Conservation (phyloP, 2,113 vertebrate genomes). For the Solea solea region DNA sequence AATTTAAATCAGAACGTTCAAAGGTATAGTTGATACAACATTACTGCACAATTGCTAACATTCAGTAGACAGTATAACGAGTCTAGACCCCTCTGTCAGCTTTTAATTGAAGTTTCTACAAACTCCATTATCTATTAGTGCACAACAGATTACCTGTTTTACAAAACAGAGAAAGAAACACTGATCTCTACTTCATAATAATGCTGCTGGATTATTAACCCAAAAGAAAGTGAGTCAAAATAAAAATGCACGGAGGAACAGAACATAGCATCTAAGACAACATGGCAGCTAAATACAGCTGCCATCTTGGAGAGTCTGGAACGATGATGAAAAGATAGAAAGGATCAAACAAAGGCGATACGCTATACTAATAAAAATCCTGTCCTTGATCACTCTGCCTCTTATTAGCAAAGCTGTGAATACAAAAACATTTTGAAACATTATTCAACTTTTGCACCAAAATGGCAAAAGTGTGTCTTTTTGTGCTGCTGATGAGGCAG, state of each 20-base stretch:
- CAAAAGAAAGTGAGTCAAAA: slow-evolving; percentile 76
- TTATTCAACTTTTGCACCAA: slow-evolving; percentile 88
- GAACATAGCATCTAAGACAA: slow-evolving; percentile 83
- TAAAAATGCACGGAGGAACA: slow-evolving; percentile 81
- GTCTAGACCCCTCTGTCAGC: slow-evolving; percentile 82
- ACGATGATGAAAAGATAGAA: slow-evolving; percentile 46
- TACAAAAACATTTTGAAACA: slow-evolving; percentile 81
- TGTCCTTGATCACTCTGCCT: slow-evolving; percentile 84
- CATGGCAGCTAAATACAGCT: slow-evolving; percentile 86
- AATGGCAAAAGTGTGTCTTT: slow-evolving; percentile 82
- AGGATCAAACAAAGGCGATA: slow-evolving; percentile 83
- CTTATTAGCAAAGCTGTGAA: slow-evolving; percentile 90
- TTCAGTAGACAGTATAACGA: slow-evolving; percentile 83
- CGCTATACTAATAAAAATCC: slow-evolving; percentile 91
- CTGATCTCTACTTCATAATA: slow-evolving; percentile 70
- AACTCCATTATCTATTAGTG: slow-evolving; percentile 78
- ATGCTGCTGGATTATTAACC: slow-evolving; percentile 70
- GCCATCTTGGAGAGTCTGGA: slow-evolving; percentile 82
- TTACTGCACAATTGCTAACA: slow-evolving; percentile 93
- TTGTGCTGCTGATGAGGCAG: slow-evolving; percentile 80
- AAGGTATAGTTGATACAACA: slow-evolving; percentile 96
- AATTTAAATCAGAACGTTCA: slow-evolving; percentile 83
- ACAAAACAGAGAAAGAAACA: slow-evolving; percentile 75
- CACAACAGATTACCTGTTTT: slow-evolving; percentile 80
- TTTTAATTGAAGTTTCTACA: slow-evolving; percentile 79